Conservation (phyloP, 2,888 invertebrate species). For the Metallyticus violacea region DNA sequence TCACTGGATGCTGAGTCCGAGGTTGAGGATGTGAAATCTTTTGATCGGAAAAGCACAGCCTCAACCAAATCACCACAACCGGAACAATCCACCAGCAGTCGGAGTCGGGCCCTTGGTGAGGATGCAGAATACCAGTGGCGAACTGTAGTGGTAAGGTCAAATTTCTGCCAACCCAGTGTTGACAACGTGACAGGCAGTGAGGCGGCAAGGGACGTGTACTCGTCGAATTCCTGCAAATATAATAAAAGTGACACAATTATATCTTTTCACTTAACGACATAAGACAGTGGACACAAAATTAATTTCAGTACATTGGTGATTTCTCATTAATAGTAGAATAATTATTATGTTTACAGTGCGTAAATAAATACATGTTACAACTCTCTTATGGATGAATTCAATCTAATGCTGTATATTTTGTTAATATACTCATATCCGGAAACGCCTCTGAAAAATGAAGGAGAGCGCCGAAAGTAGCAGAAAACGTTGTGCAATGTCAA, state of each 20-base stretch:
- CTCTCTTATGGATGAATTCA: too few relatives aligned
- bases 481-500: too few relatives aligned
- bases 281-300: too few relatives aligned
- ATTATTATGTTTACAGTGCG: too few relatives aligned
- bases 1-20: constrained; percentile 44
- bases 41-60: constrained; percentile 50
- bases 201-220: constrained; percentile 56
- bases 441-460: too few relatives aligned
- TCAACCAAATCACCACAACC: constrained; percentile 75
- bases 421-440: too few relatives aligned
- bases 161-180: constrained; percentile 79
- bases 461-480: too few relatives aligned
- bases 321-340: too few relatives aligned
- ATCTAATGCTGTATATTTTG: too few relatives aligned
- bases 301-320: too few relatives aligned
- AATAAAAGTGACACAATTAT: constrained; percentile 18
- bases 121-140: constrained; percentile 64
- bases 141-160: constrained; percentile 77
- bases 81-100: constrained; percentile 79
- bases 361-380: too few relatives aligned
- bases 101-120: constrained; percentile 58
- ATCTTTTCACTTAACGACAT: not conserved
- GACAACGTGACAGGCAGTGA: constrained; percentile 59
- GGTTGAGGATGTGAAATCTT: constrained; percentile 26
- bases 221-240: constrained; percentile 54